phyloP scores from a whole-genome alignment of 2,888 invertebrate genomes.

The Acleris literana region DNA sequence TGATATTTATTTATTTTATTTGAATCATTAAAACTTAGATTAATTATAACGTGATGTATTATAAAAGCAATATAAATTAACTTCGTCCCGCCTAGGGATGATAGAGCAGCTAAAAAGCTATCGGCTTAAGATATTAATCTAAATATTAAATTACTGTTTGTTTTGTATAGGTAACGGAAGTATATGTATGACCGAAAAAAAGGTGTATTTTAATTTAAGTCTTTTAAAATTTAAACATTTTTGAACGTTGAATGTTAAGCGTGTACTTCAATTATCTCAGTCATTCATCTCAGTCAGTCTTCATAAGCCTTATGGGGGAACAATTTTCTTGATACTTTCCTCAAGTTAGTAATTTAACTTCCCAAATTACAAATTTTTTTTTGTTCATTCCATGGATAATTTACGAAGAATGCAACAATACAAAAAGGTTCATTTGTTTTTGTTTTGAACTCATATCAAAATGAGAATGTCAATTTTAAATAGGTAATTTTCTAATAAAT shows the following conservation, averaged over 20 bases:
- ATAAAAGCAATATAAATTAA: no score
- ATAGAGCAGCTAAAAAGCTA: no score
- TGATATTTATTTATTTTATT: no score
- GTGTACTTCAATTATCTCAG: constrained; percentile 63
- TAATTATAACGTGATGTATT: no score
- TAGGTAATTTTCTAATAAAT: no score
- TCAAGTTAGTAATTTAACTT: background rate
- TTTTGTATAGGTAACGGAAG: background rate
- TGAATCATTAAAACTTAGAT: no score
- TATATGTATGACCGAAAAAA: background rate
- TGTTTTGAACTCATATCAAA: no score
- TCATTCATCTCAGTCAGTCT: constrained; percentile 73
- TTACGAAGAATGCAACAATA: no score
- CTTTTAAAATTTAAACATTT: constrained; percentile 35
- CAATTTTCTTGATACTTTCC: constrained; percentile 61
- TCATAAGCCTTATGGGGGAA: constrained; percentile 58
- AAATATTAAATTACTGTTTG: background rate
- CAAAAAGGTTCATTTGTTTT: no score
- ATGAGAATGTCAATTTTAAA: no score
- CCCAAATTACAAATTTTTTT: background rate
- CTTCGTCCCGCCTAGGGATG: no score
- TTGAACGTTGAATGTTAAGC: constrained; percentile 26
- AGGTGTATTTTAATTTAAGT: constrained; percentile 20
- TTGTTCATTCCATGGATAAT: background rate
- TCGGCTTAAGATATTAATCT: background rate